These are phyloP conservation scores for Netelia fuscicornis DNA, from an alignment of 2,888 invertebrate genomes.

Conservation along the genomic window DNA sequence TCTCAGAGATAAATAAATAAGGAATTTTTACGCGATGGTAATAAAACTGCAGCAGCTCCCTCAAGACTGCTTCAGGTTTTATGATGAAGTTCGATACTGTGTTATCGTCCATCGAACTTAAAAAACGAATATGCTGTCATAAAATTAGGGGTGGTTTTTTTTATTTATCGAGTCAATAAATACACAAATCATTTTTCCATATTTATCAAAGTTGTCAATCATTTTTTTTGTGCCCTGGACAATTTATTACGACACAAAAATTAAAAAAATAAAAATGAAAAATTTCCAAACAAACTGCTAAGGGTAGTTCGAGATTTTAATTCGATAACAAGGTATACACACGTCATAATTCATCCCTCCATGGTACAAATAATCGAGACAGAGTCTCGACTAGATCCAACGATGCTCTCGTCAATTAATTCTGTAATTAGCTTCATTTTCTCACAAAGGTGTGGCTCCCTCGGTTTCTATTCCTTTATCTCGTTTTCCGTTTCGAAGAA, in stretches of 20 bases:
- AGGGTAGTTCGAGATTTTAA: too few relatives aligned
- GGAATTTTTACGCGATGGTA: constrained; percentile 16
- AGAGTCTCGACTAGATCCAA: neutral
- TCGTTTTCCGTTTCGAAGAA: constrained; percentile 51
- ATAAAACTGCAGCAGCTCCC: constrained; percentile 16
- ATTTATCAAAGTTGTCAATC: too few relatives aligned
- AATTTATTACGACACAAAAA: too few relatives aligned
- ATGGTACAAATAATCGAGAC: constrained; percentile 18
- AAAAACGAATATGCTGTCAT: neutral
- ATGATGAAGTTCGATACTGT: constrained; percentile 47
- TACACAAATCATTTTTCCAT: too few relatives aligned
- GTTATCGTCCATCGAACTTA: constrained; percentile 41
- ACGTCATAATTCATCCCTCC: too few relatives aligned
- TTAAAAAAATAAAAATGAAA: too few relatives aligned
- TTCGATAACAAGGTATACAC: too few relatives aligned
- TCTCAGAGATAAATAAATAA: constrained; percentile 11
- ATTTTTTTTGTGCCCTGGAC: too few relatives aligned
- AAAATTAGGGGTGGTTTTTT: too few relatives aligned
- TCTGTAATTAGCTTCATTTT: constrained; percentile 60
- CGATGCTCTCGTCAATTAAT: constrained; percentile 54
- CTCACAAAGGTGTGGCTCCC: constrained; percentile 20
- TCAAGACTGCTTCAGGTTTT: constrained; percentile 2
- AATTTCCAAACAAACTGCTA: too few relatives aligned
- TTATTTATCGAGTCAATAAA: too few relatives aligned
- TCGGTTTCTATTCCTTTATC: neutral